Evolutionary conservation across 2,113 vertebrate species (phyloP), one percentile per base, ranked within the genome.

Genomic region (Engystomops pustulosus): DNA sequence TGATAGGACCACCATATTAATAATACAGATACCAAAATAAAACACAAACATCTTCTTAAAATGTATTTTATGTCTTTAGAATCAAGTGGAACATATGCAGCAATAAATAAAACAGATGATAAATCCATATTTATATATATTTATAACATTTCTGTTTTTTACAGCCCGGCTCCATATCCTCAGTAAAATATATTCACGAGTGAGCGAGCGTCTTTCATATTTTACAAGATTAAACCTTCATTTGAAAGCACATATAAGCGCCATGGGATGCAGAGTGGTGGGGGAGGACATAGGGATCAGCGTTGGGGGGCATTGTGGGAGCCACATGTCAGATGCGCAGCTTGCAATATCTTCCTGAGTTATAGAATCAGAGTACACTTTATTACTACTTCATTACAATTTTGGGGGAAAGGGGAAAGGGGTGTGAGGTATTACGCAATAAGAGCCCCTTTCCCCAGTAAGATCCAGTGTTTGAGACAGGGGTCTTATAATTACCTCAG

Each of bases 161-260:
- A 79, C 58, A 79, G 53, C 58, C 25, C 60, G 18, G 14, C 44
- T 34, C 27, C 62, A 65, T 20, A 36, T 34, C 30, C 65, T 27
- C 74, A 55, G 32, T 45, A 68, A 34, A 80, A 68, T 47, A 34
- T 69, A 51, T 49, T 80, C 11, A 32, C 32, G 30, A 67, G 62
- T 67, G 62, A 81, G 44, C 27, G 60, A 80, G 79, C 45, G 27
- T 23, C 75, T 25, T 14, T 58, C 30, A 60, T 60, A 60, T 38
- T n/a, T 55, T 77, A 65, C 34, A 53, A 27, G 44, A 36, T 80
- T 17, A 80, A 25, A 80, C 79, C 79, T 80, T 80, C 78, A 80
- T 80, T 49, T 80, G 10, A 18, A 80, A 65, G 27, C 20, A 65
- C 60, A 60, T 53, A 58, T 6, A 58, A n/a, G 51, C 6, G 34